These are phyloP conservation scores for Drosophila neutralis DNA, from an alignment of 2,888 invertebrate species.

Conservation along the genomic window DNA sequence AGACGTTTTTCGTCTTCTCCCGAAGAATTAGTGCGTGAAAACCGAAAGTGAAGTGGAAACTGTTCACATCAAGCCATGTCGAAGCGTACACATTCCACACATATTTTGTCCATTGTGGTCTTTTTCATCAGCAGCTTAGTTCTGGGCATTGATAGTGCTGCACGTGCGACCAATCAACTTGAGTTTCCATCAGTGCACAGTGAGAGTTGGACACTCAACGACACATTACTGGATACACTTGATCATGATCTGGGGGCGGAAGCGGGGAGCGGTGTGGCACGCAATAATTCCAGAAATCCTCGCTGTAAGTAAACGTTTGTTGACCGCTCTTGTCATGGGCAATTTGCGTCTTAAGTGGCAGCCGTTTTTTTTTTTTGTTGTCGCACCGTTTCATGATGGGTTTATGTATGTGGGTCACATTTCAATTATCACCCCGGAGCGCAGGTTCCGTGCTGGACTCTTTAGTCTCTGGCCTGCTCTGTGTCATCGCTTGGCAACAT, in stretches of 20 bases:
- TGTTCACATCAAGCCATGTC: conserved; percentile 38
- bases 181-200: conserved; percentile 1
- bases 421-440: conserved; percentile 75
- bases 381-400: conserved; percentile 24
- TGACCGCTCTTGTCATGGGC: neutral
- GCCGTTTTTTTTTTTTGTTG: conserved; percentile 42
- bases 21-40: conserved; percentile 36
- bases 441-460: conserved; percentile 61
- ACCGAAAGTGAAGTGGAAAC: conserved; percentile 62
- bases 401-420: conserved; percentile 69
- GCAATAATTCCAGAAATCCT: conserved; percentile 62
- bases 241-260: neutral
- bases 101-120: conserved; percentile 57
- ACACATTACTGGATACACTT: conserved; percentile 28
- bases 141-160: conserved; percentile 63
- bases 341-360: conserved; percentile 34
- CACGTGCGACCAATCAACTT: conserved; percentile 46
- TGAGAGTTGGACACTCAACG: conserved; percentile 2
- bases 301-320: conserved; percentile 60
- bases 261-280: conserved; percentile 11
- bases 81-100: conserved; percentile 48
- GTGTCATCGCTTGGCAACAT: conserved; percentile 38
- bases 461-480: conserved; percentile 58
- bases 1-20: conserved; percentile 39
- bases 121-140: conserved; percentile 65